Conservation (phyloP, 2,113 vertebrate genomes). For the Elgaria multicarinata region DNA sequence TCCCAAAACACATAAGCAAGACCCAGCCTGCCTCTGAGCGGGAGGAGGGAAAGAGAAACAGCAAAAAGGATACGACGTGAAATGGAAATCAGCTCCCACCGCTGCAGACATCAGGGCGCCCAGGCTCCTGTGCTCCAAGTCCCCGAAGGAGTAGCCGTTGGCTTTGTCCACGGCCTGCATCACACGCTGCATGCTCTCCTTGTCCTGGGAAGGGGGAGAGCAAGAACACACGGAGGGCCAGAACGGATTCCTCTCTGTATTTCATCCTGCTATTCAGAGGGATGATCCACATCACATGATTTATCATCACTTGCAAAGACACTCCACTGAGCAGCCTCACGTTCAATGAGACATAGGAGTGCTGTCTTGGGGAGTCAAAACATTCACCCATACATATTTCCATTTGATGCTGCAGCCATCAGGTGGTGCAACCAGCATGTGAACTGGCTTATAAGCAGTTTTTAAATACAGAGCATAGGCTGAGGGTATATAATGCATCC, state of each 20-base stretch:
- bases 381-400: not conserved
- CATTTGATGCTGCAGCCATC: not conserved
- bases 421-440: no score
- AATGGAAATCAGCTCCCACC: conserved; percentile 95
- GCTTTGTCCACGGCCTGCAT: conserved; percentile 94
- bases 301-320: not conserved
- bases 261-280: not conserved
- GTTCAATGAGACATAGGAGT: not conserved
- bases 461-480: no score
- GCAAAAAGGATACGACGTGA: conserved; percentile 91
- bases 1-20: not conserved
- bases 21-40: not conserved
- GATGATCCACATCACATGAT: no score
- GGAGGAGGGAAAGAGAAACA: fast-evolving
- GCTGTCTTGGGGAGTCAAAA: no score
- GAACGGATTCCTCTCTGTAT: not conserved
- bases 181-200: conserved; percentile 89
- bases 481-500: no score
- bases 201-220: conserved; percentile 81
- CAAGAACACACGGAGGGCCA: not conserved
- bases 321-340: not conserved
- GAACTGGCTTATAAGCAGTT: not conserved
- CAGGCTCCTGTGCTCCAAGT: conserved; percentile 88
- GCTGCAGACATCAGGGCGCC: conserved; percentile 94
- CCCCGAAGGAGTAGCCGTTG: conserved; percentile 93